Evolutionary conservation across 2,888 invertebrate genomes (phyloP), one percentile per base, ranked within the genome.

Genomic region (Conistra vaccinii): DNA sequence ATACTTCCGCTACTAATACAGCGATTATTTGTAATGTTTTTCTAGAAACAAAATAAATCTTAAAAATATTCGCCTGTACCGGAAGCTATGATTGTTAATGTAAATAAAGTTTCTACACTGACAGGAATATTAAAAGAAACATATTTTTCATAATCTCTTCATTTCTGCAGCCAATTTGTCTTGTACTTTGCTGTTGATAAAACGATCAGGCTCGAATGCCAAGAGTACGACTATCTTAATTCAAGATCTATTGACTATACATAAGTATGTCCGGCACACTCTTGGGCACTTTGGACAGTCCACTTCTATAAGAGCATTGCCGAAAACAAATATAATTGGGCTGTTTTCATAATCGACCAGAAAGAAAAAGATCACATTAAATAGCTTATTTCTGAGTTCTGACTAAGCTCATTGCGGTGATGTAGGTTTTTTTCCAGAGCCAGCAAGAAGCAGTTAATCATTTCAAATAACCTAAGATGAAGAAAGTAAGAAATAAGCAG

Each of bases 21-120:
- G 29, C n/a, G n/a, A n/a, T n/a, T n/a, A 20, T 63, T 51, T 53
- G 55, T 55, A 63, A 51, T 1, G 20, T 68, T 63, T 63, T 6
- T 57, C 42, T 57, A 51, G 17, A 69, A 53, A 55, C 32, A 9
- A 42, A 57, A 68, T 45, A 42, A 42, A 60, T 67, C 14, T 23
- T 32, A 2, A 23, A 58, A 65, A 77, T 26, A 60, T 77, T 70
- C 23, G 26, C 35, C 29, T 69, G n/a, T 55, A 83, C 55, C 71
- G 80, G 83, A 80, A 69, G 23, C 78, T 57, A 61, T 65, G 58
- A 72, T 83, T 70, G 32, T 82, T 42, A 76, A 82, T 48, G 69
- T 76, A 55, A 67, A 82, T 76, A 35, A 67, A 57, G 17, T 58
- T 67, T 58, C 5, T n/a, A 23, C 17, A 23, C 63, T 83, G 65